Evolutionary conservation across 37 sponge, comb jelly and placozoan genomes (phyloP), one percentile per base, ranked within the genome.

Genomic region (Haliclona indistincta): DNA sequence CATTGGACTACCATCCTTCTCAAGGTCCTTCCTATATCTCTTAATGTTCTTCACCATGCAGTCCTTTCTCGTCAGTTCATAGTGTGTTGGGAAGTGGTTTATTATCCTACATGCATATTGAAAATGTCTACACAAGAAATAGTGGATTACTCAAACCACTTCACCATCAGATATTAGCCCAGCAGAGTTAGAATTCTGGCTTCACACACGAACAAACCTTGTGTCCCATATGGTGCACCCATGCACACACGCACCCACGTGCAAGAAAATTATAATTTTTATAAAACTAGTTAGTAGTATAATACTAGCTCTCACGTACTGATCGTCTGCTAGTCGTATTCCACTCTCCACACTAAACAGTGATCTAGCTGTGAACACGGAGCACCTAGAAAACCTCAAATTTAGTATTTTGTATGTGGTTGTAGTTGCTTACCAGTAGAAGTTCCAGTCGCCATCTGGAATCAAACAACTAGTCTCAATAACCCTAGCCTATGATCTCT

Each of bases 31-130:
- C 41, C 95, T 86, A 53, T 97, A 97, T n/a, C 98, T 52, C 81
- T 91, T 97, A 64, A 91, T 82, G 44, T 97, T 97, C 75, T 89
- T 94, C 30, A 97, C 98, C 89, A 97, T 85, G 33, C 70, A 82
- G 54, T 97, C 98, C 81, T 97, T 97, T 42, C 95, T 66, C 17
- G 99, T 98, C 52, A 98, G 86, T 73, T 94, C 95, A 80, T 92
- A 98, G 41, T 94, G 95, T 35, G 86, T 98, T 26, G 99, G 99
- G 44, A 94, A 98, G 52, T 98, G 99, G 52, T 90, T 88, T 20
- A 98, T 78, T 2, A 98, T 84, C 64, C 91, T 83, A 63, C 15
- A 45, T 10, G 22, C 36, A 36, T 19, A 13, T 43, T 51, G 28
- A 61, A 22, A 44, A 54, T 22, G n/a, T 22, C 19, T 22, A 38